Percentiles rank a stretch among this genome's conserved stretches.
phyloP scores from a whole-genome alignment of 2,888 invertebrate species.

The Uropetala carovei region DNA sequence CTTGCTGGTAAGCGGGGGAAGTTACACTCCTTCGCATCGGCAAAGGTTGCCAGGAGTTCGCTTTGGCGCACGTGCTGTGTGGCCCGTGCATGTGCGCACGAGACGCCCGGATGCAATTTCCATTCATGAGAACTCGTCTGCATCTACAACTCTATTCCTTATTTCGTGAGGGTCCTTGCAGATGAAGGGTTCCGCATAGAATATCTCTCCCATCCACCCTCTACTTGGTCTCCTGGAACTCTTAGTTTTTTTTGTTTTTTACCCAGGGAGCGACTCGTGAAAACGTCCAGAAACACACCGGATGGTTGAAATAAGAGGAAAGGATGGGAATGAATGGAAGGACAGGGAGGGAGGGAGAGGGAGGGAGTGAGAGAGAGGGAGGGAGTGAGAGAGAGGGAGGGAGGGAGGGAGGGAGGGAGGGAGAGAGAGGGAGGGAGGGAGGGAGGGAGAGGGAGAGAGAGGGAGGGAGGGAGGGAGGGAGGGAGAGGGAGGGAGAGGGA shows the following conservation, averaged over 20 bases:
- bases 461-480: not conserved
- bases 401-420: too few relatives aligned
- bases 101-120: not conserved
- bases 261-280: not conserved
- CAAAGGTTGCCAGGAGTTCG: not conserved
- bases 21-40: not conserved
- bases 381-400: not conserved
- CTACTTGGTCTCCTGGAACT: not conserved
- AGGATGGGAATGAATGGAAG: too few relatives aligned
- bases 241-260: not conserved
- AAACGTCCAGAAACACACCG: not conserved
- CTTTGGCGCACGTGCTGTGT: not conserved
- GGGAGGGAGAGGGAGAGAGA: not conserved
- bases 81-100: not conserved
- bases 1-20: not conserved
- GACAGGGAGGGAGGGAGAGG: not conserved
- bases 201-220: not conserved
- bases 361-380: not conserved
- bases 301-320: too few relatives aligned
- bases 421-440: not conserved
- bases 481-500: not conserved
- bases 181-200: not conserved
- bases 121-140: conserved; percentile 8
- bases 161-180: not conserved
- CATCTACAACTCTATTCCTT: not conserved